Conservation (phyloP, 2,888 invertebrate species). For the Spodoptera picta region DNA sequence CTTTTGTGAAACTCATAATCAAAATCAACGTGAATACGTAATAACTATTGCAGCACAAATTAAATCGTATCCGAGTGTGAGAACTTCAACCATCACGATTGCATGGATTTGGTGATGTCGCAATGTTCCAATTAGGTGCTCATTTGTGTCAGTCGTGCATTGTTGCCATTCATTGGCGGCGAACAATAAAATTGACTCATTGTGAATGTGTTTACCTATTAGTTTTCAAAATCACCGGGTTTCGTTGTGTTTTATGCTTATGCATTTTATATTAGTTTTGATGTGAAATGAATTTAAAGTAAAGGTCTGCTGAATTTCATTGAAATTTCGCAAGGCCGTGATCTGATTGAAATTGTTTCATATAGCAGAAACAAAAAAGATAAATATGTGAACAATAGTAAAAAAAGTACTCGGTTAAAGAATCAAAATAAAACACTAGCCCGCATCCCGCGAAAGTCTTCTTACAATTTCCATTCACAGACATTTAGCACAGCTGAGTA, state of each 20-base stretch:
- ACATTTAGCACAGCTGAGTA: not conserved
- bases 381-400: too few relatives aligned
- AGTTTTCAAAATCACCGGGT: constrained; percentile 71
- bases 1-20: constrained; percentile 16
- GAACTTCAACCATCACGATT: constrained; percentile 70
- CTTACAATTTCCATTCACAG: too few relatives aligned
- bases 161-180: constrained; percentile 81
- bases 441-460: too few relatives aligned
- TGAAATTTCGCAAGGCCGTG: not conserved
- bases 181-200: constrained; percentile 80
- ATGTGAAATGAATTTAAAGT: not conserved
- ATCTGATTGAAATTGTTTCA: not conserved
- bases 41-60: constrained; percentile 56
- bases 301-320: not conserved
- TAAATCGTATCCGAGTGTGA: constrained; percentile 62
- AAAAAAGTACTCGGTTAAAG: too few relatives aligned
- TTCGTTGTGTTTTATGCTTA: constrained; percentile 37
- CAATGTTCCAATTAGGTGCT: constrained; percentile 87
- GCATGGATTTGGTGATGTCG: constrained; percentile 80
- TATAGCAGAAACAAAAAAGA: too few relatives aligned
- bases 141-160: constrained; percentile 85
- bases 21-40: constrained; percentile 39
- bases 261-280: constrained; percentile 26
- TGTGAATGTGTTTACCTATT: constrained; percentile 72
- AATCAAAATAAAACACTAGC: too few relatives aligned